Percentiles rank a stretch among this genome's conserved stretches.
Conservation (phyloP, 2,797 vertebrate species). For the Karalla daura region DNA sequence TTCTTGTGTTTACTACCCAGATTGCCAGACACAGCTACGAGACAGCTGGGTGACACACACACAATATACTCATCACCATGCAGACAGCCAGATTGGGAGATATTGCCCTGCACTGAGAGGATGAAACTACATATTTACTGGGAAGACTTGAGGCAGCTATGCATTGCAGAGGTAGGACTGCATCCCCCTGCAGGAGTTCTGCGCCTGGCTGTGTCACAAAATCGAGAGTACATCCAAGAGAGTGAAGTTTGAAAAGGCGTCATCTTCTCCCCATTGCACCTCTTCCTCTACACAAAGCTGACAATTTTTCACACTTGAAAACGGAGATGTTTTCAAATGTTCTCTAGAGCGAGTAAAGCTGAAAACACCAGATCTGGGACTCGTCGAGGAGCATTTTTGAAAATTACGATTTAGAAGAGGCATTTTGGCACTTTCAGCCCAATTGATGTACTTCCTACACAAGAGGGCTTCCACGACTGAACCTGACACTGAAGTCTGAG, state of each 20-base stretch:
- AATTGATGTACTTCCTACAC: neutral
- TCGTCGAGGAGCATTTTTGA: neutral
- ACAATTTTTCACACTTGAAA: neutral
- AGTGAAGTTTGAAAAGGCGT: slow-evolving; percentile 10
- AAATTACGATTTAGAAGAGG: neutral
- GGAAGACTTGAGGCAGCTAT: slow-evolving; percentile 26
- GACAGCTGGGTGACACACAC: slow-evolving; percentile 65
- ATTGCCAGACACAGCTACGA: slow-evolving; percentile 55
- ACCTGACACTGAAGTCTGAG: too few relatives aligned
- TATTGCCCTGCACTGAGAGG: slow-evolving; percentile 43
- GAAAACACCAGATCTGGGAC: neutral
- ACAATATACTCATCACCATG: slow-evolving; percentile 65
- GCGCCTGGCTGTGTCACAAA: slow-evolving; percentile 25
- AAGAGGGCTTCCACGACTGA: too few relatives aligned
- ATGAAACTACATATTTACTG: slow-evolving; percentile 54
- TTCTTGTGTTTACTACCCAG: slow-evolving; percentile 66
- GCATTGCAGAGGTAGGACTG: slow-evolving; percentile 24
- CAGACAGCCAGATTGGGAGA: slow-evolving; percentile 57
- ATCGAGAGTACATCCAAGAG: slow-evolving; percentile 7
- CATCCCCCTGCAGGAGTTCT: slow-evolving; percentile 31
- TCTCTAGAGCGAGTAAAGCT: neutral
- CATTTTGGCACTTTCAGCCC: neutral
- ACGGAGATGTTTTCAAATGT: neutral
- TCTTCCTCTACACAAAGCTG: slow-evolving; percentile 1
- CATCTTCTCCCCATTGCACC: neutral